These are phyloP conservation scores for Carettochelys insculpta DNA, from an alignment of 2,113 vertebrate species.

Conservation along the genomic window DNA sequence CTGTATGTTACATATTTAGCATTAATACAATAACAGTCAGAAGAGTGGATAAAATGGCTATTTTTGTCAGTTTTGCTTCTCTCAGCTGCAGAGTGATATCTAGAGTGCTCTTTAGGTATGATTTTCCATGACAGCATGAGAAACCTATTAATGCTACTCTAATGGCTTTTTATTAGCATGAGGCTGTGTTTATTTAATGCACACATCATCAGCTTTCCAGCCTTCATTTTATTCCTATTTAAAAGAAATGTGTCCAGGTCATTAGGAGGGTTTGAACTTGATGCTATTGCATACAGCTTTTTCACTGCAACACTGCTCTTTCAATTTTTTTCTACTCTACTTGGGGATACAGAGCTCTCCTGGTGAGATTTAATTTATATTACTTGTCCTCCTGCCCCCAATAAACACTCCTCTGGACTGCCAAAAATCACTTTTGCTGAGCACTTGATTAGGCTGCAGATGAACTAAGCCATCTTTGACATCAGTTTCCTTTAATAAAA, in stretches of 20 bases:
- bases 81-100: not conserved
- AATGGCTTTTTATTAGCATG: not conserved
- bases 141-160: not conserved
- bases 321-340: not conserved
- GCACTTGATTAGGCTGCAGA: not conserved
- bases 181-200: not conserved
- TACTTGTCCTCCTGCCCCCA: not conserved
- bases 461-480: not conserved
- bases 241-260: not conserved
- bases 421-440: not conserved
- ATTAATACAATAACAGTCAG: not conserved
- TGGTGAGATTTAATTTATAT: not conserved
- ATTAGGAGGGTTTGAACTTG: not conserved
- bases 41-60: not conserved
- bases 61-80: not conserved
- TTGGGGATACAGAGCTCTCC: not conserved
- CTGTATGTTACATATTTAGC: not conserved
- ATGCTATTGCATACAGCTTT: not conserved
- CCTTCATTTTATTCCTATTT: not conserved
- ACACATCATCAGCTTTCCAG: not conserved
- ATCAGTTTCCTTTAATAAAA: not conserved
- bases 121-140: not conserved
- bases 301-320: not conserved
- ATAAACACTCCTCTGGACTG: not conserved
- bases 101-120: not conserved